These are phyloP conservation scores for Blennius ocellaris DNA, from an alignment of 2,113 vertebrate genomes.

Conservation along the genomic window DNA sequence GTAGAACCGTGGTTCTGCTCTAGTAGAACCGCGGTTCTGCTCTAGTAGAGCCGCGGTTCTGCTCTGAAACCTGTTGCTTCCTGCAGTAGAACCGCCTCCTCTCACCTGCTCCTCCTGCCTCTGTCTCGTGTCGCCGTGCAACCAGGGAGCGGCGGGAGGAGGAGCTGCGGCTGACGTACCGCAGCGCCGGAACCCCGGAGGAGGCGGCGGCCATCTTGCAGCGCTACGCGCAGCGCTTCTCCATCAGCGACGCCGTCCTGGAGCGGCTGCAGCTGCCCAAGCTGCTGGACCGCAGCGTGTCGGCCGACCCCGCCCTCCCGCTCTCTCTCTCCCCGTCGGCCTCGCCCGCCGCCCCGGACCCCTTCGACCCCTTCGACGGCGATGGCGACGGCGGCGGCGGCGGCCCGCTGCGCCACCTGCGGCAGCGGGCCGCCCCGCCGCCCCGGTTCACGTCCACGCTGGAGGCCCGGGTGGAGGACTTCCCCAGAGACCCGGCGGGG, in stretches of 20 bases:
- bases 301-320: constrained; percentile 88
- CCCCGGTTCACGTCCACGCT: constrained; percentile 94
- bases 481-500: constrained; percentile 55
- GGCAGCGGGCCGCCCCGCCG: constrained; percentile 91
- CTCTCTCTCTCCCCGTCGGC: constrained; percentile 70
- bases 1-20: too few relatives aligned
- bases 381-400: too few relatives aligned
- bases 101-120: neutral
- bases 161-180: constrained; percentile 90
- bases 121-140: neutral
- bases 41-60: too few relatives aligned
- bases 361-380: too few relatives aligned
- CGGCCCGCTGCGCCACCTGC: constrained; percentile 89
- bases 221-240: constrained; percentile 94
- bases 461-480: constrained; percentile 88
- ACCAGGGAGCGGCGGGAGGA: constrained; percentile 89
- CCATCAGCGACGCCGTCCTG: constrained; percentile 93
- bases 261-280: constrained; percentile 94
- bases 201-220: constrained; percentile 91
- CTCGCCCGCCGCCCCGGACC: constrained; percentile 79
- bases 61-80: too few relatives aligned
- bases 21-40: too few relatives aligned
- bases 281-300: constrained; percentile 94
- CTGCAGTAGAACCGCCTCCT: too few relatives aligned
- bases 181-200: constrained; percentile 87